Base-by-base conservation (phyloP, 2,113 vertebrate species). In the Tychaedon coryphoeus region DNA sequence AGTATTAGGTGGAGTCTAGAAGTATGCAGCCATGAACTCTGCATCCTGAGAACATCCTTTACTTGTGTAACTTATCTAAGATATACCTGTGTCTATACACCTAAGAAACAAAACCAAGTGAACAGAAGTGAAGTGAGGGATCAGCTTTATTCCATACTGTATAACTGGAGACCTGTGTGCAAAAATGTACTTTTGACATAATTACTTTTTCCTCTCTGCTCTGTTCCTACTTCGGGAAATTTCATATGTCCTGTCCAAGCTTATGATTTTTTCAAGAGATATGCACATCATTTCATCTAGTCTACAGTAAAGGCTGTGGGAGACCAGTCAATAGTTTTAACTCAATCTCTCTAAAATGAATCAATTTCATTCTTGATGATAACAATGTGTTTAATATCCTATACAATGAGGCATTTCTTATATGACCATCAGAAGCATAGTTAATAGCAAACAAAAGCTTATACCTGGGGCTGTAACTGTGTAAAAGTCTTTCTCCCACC, bases 111-210 rank as follows among this genome's bases (percentile, higher is more conserved):
- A 92, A 94, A 65, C 20, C 50, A 69, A 86, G 53, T 51, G 36
- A 91, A 93, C 34, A 57, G 57, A 92, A 2, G 19, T 87, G 69
- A 88, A 92, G 76, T 87, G 72, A 88, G 91, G 76, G 48, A 87
- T 90, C 72, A 88, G 10, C 45, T 93, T 92, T 53, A 69, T 90
- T 89, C 75, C 71, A 64, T 62, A 69, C 19, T 74, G 16, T 71
- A 14, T 83, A 92, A 69, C 40, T 90, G 75, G n/a, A 80, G 60
- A 90, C 24, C 29, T 71, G 24, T 69, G 51, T 82, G 48, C 47
- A 94, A 93, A 96, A 95, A 83, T 29, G 29, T 51, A 58, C 65
- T 91, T 87, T 50, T 85, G 38, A 93, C 42, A 66, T 66, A 95
- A 86, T 83, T 19, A 6, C 25, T 79, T 83, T 76, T 66, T 8